Evolutionary conservation across 2,113 vertebrate genomes (phyloP).

Genomic region (Ornithorhynchus anatinus): DNA sequence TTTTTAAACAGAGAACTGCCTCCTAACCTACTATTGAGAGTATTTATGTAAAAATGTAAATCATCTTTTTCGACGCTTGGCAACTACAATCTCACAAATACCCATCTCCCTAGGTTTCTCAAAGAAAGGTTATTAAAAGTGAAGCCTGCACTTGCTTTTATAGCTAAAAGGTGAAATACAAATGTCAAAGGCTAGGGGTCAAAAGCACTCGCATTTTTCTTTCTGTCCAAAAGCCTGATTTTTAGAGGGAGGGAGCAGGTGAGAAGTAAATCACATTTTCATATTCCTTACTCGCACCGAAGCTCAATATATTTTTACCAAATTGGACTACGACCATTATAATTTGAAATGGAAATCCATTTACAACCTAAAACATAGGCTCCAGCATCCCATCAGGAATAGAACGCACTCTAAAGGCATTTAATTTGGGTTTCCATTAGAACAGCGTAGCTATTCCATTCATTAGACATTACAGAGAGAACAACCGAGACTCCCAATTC

Average conservation of each 20-base stretch:
- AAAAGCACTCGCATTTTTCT: conserved; percentile 31
- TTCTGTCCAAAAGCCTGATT: conserved; percentile 12
- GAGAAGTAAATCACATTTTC: conserved; percentile 21
- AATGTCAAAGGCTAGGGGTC: conserved; percentile 20
- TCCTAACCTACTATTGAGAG: too few species aligned
- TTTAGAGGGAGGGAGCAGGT: not conserved
- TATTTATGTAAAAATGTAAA: conserved; percentile 11
- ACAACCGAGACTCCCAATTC: conserved; percentile 1
- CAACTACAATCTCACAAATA: not conserved
- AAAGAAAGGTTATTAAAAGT: conserved; percentile 34
- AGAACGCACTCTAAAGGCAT: not conserved
- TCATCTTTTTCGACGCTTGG: not conserved
- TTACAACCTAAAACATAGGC: not conserved
- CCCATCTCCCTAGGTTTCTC: conserved; percentile 1
- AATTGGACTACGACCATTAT: not conserved
- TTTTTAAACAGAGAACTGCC: too few species aligned
- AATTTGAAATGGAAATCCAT: not conserved
- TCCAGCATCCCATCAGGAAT: not conserved
- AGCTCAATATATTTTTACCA: not conserved
- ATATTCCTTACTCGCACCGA: not conserved
- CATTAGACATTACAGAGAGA: not conserved
- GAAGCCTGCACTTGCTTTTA: conserved; percentile 3
- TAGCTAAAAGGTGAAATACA: conserved; percentile 22
- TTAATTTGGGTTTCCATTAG: not conserved
- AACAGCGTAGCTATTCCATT: not conserved